These are phyloP conservation scores for Danio kyathit DNA, from an alignment of 2,797 vertebrate genomes.

Conservation along the genomic window DNA sequence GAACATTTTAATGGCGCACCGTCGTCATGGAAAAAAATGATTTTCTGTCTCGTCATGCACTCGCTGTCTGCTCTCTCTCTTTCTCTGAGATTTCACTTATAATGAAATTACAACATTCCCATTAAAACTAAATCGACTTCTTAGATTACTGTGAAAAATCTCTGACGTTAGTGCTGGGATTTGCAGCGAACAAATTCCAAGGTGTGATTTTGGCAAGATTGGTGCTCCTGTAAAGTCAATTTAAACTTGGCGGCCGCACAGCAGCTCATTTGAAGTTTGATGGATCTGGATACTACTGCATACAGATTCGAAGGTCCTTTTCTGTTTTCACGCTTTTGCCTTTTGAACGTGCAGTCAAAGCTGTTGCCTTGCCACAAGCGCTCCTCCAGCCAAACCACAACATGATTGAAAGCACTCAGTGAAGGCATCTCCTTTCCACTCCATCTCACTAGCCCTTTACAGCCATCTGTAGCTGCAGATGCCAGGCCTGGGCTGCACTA, in stretches of 20 bases:
- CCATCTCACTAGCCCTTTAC: constrained; percentile 33
- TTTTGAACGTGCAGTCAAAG: constrained; percentile 40
- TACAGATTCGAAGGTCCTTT: constrained; percentile 2
- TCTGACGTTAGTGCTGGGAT: constrained; percentile 9
- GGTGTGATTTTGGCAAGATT: constrained; percentile 19
- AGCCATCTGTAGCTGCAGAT: constrained; percentile 52
- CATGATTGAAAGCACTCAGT: constrained; percentile 46
- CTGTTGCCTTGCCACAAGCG: constrained; percentile 35
- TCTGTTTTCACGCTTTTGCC: neutral
- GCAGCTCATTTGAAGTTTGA: constrained; percentile 34
- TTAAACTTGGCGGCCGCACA: constrained; percentile 14
- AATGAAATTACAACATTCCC: constrained; percentile 59
- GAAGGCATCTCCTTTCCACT: constrained; percentile 39
- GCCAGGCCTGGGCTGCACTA: constrained; percentile 43
- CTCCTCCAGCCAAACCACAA: constrained; percentile 24
- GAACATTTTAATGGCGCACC: constrained; percentile 47
- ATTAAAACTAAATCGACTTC: constrained; percentile 60
- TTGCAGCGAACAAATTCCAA: constrained; percentile 21
- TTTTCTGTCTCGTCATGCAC: constrained; percentile 52
- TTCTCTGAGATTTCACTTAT: constrained; percentile 48
- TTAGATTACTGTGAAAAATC: constrained; percentile 59
- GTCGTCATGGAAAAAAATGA: constrained; percentile 51
- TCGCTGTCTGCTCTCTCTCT: constrained; percentile 47
- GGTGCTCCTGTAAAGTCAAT: constrained; percentile 30
- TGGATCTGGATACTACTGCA: constrained; percentile 9